Percentiles rank a stretch among this genome's conserved stretches.
These are phyloP conservation scores for Neosilurus mollespiculum DNA, from an alignment of 2,797 vertebrate genomes.

Conservation along the genomic window DNA sequence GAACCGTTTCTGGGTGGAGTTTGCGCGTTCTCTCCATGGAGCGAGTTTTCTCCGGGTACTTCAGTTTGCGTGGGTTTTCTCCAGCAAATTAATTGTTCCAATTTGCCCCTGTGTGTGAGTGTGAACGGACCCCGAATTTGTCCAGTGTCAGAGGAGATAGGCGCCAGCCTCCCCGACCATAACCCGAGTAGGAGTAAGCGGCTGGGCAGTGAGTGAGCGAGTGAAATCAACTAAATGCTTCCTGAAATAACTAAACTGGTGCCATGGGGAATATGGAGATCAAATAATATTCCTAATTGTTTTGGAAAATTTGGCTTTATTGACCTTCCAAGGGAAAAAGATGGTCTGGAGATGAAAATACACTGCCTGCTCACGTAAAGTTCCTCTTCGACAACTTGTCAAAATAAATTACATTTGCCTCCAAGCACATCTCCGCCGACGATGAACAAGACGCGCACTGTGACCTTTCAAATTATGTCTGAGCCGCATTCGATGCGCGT, in stretches of 20 bases:
- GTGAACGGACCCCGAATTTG: no score
- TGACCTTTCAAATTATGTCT: conserved; percentile 43
- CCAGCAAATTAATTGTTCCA: no score
- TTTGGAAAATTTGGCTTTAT: conserved; percentile 19
- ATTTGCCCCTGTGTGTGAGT: no score
- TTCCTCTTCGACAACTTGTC: conserved; percentile 25
- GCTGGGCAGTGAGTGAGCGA: no score
- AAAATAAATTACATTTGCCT: conserved; percentile 35
- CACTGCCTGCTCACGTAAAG: background rate
- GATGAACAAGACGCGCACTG: conserved; percentile 21
- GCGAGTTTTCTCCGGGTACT: no score
- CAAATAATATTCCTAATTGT: conserved; percentile 24
- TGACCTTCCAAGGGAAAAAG: background rate
- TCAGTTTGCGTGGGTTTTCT: no score
- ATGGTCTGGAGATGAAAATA: conserved; percentile 22
- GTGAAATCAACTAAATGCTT: conserved; percentile 16
- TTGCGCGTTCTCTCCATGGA: no score
- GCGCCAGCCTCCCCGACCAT: no score
- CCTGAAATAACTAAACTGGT: conserved; percentile 40
- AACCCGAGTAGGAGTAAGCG: no score
- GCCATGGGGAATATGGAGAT: conserved; percentile 27
- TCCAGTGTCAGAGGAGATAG: no score
- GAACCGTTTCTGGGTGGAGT: no score
- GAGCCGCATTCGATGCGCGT: conserved; percentile 8
- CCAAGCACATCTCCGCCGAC: conserved; percentile 19